Evolutionary conservation across 2,797 vertebrate genomes (phyloP).

Genomic region (Borostomias antarcticus): DNA sequence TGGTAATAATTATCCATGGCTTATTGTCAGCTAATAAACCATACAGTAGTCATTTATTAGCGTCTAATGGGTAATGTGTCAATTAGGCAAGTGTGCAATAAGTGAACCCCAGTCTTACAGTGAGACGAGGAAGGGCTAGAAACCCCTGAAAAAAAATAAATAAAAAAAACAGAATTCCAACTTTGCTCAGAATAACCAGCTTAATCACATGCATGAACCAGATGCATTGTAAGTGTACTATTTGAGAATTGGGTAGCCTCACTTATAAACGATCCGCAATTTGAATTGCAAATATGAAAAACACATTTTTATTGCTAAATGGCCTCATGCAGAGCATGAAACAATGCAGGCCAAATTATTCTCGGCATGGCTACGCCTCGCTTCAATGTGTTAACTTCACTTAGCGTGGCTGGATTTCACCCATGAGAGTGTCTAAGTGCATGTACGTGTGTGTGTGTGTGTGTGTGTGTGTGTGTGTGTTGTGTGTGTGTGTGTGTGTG

Average conservation of each 20-base stretch:
- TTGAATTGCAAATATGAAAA: constrained; percentile 47
- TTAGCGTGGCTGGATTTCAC: constrained; percentile 37
- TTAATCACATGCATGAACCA: not conserved
- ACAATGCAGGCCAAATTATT: constrained; percentile 34
- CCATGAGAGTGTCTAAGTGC: constrained; percentile 22
- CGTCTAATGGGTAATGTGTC: constrained; percentile 34
- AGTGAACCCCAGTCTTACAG: not conserved
- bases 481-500: constrained; percentile 11
- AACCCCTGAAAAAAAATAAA: no score
- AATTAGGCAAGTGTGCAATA: constrained; percentile 29
- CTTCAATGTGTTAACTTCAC: constrained; percentile 29
- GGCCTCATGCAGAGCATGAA: constrained; percentile 10
- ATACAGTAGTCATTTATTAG: constrained; percentile 36
- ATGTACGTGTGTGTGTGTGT: constrained; percentile 9
- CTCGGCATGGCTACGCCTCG: constrained; percentile 29
- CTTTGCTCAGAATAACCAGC: not conserved
- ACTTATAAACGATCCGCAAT: constrained; percentile 7
- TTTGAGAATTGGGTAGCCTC: constrained; percentile 18
- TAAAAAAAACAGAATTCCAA: no score
- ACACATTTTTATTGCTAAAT: constrained; percentile 24
- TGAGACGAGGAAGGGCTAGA: not conserved
- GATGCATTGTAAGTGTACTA: not conserved
- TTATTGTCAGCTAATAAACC: constrained; percentile 36
- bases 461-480: constrained; percentile 23
- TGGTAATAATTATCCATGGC: constrained; percentile 34